Conservation (phyloP, 2,888 invertebrate genomes). For the Emmelina monodactyla region DNA sequence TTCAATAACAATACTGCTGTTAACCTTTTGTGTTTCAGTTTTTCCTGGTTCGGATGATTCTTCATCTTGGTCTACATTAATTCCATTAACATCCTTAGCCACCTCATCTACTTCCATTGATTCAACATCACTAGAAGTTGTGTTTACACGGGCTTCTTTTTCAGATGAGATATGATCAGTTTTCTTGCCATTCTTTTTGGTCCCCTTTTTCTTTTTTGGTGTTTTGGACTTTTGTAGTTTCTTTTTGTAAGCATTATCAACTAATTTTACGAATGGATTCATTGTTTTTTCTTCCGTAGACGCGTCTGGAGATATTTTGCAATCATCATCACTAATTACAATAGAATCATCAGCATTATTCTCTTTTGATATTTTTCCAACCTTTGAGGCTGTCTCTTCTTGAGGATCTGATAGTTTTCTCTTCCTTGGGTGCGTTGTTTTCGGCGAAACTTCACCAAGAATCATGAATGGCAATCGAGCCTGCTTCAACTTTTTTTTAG, state of each 20-base stretch:
- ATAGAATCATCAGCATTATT: constrained; percentile 35
- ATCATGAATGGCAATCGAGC: constrained; percentile 69
- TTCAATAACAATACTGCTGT: constrained; percentile 14
- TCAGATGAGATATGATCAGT: constrained; percentile 16
- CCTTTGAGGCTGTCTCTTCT: constrained; percentile 36
- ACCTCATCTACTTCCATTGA: neutral
- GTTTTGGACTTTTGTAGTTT: constrained; percentile 38
- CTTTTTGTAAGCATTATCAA: constrained; percentile 47
- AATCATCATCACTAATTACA: constrained; percentile 50
- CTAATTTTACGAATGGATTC: constrained; percentile 50
- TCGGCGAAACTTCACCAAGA: constrained; percentile 47
- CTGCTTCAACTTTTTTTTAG: constrained; percentile 68
- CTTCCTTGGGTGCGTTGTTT: constrained; percentile 35
- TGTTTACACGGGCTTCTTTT: constrained; percentile 4
- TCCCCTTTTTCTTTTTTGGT: constrained; percentile 29
- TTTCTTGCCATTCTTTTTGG: constrained; percentile 19
- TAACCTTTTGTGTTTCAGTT: constrained; percentile 5
- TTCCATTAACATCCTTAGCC: constrained; percentile 5
- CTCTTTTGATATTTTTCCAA: constrained; percentile 48
- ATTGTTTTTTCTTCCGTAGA: constrained; percentile 24
- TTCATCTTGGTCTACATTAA: constrained; percentile 14
- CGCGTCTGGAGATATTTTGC: constrained; percentile 23
- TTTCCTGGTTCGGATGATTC: constrained; percentile 6
- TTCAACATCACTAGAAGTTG: neutral
- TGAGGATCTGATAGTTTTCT: constrained; percentile 48